phyloP scores from a whole-genome alignment of 2,888 invertebrate species.

The Himalopsyche anomala region DNA sequence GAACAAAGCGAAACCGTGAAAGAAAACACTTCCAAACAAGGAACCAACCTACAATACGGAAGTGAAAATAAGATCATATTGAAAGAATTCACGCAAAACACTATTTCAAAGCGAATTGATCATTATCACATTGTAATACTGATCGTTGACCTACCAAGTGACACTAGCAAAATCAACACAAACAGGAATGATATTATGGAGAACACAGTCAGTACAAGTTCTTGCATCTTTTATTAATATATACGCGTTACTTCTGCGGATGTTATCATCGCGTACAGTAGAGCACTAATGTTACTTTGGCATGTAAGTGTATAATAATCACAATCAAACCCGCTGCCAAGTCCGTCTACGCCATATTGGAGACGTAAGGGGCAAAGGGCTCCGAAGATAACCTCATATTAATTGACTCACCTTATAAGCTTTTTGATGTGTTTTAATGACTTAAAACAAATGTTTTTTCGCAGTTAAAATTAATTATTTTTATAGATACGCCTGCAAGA shows the following conservation, averaged over 20 bases:
- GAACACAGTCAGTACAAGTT: constrained; percentile 58
- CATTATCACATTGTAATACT: neutral
- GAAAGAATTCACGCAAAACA: neutral
- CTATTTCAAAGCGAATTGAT: constrained; percentile 1
- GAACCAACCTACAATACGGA: constrained; percentile 87
- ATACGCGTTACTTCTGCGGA: constrained; percentile 42
- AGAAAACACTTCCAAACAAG: constrained; percentile 94
- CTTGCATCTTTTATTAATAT: constrained; percentile 62
- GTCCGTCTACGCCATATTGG: constrained; percentile 60
- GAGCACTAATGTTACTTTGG: constrained; percentile 52
- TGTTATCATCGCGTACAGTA: constrained; percentile 51
- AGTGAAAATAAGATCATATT: neutral
- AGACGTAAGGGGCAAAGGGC: constrained; percentile 57
- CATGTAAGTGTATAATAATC: constrained; percentile 52
- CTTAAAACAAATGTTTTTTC: neutral
- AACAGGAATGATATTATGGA: constrained; percentile 59
- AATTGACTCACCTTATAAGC: constrained; percentile 49
- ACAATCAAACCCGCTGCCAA: constrained; percentile 54
- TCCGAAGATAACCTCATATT: constrained; percentile 53
- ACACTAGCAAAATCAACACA: constrained; percentile 61
- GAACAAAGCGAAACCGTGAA: constrained; percentile 90
- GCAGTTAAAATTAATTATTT: neutral
- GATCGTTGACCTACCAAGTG: constrained; percentile 60
- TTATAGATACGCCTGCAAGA: neutral
- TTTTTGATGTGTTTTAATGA: neutral